Evolutionary conservation across 2,888 invertebrate genomes (phyloP), one percentile per base, ranked within the genome.

Genomic region (Trachelus iudaicus): DNA sequence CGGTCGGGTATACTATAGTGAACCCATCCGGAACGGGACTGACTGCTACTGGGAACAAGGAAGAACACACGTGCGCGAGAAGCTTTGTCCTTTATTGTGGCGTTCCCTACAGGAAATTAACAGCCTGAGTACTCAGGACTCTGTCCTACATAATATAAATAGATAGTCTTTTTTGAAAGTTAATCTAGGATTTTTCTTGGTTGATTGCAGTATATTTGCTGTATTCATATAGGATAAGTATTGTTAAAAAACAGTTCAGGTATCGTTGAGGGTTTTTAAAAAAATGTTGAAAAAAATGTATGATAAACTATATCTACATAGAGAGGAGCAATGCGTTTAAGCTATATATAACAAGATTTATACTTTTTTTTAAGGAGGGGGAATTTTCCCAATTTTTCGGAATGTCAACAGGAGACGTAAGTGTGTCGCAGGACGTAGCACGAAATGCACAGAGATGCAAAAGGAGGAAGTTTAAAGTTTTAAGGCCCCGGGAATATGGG

Each of bases 31-130:
- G 56, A 56, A 23, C 6, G 23, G 56, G 23, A 56, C 56, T 56
- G 56, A 9, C 56, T 74, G 76, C 69, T 56, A 79, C 76, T 30
- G 73, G 56, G 23, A 56, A 56, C 56, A 56, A 56, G 9, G 56
- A 56, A 56, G 56, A 56, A 56, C 56, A 56, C 56, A 56, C 56
- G 56, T 56, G 56, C 9, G 23, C 56, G 23, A 73, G 77, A 71
- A 69, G 75, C 77, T 77, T 77, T 75, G 77, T 77, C 68, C 71
- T 56, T 77, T 71, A 31, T 71, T 71, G 69, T 69, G 75, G 75
- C 69, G 75, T 76, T 80, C 79, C 84, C 83, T 82, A 85, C 85
- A 85, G 85, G 85, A 85, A 85, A 85, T 85, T 85, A 85, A 85
- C 85, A 82, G 82, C 83, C 77, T 79, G 84, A 79, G 82, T 85